These are phyloP conservation scores for Synanthedon vespiformis DNA, from an alignment of 2,888 invertebrate species.

Conservation along the genomic window DNA sequence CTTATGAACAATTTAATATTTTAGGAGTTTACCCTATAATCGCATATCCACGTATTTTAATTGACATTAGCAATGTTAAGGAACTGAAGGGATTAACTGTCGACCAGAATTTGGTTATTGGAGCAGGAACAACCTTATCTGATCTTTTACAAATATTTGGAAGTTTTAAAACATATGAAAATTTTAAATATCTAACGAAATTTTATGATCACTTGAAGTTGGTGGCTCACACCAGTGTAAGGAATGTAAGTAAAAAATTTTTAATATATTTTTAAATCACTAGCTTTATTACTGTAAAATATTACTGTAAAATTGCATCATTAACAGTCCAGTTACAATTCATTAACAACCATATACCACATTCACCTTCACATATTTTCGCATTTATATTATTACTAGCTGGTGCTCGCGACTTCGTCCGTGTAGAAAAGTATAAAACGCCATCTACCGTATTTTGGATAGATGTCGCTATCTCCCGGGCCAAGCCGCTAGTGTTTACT, in stretches of 20 bases:
- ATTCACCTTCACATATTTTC: no score
- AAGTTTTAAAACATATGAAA: conserved; percentile 22
- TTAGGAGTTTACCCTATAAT: background rate
- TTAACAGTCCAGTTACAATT: no score
- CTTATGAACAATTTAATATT: background rate
- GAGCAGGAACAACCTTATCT: conserved; percentile 53
- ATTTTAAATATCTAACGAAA: conserved; percentile 69
- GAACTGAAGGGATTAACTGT: conserved; percentile 2
- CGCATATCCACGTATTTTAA: conserved; percentile 4
- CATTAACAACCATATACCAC: no score
- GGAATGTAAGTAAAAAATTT: conserved; percentile 47
- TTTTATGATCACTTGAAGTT: conserved; percentile 73
- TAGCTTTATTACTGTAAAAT: no score
- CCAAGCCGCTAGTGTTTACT: no score
- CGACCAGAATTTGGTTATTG: conserved; percentile 4
- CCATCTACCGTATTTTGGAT: no score
- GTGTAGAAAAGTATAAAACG: no score
- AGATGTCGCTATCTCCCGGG: no score
- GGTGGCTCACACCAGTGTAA: conserved; percentile 76
- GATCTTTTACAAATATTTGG: conserved; percentile 57
- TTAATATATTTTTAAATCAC: no score
- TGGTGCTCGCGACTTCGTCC: no score
- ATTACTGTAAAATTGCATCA: no score
- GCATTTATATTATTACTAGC: conserved; percentile 37
- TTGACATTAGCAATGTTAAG: conserved; percentile 3